phyloP scores from a whole-genome alignment of 1,140 invertebrate species.

The Heliothis subflexa region DNA sequence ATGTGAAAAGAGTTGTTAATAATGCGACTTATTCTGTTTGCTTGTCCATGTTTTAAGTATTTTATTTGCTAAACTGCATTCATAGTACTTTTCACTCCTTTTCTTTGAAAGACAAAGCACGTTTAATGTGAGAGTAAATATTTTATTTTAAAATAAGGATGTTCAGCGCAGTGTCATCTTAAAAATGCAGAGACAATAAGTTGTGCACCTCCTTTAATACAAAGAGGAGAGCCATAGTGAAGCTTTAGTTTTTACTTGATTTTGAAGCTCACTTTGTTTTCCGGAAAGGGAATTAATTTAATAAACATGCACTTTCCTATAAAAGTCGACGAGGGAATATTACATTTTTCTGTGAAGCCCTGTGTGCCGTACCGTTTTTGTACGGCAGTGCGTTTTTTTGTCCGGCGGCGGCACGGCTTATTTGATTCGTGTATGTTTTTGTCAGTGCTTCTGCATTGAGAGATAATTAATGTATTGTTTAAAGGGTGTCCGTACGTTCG shows the following conservation, averaged over 20 bases:
- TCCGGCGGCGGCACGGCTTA: not conserved
- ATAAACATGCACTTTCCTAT: not conserved
- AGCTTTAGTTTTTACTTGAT: too few species aligned
- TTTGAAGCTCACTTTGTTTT: not conserved
- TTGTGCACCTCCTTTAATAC: too few species aligned
- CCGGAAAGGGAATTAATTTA: slow-evolving; percentile 2
- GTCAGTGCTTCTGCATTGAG: not conserved
- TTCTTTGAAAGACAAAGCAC: too few species aligned
- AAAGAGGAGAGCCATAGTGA: too few species aligned
- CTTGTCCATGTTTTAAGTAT: not conserved
- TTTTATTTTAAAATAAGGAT: too few species aligned
- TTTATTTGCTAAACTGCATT: too few species aligned
- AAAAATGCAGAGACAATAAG: too few species aligned
- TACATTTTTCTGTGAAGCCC: not conserved
- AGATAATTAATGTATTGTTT: not conserved
- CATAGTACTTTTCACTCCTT: too few species aligned
- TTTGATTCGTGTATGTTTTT: not conserved
- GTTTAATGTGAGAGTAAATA: too few species aligned
- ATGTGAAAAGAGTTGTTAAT: not conserved
- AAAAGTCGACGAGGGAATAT: not conserved
- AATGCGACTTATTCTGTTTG: not conserved
- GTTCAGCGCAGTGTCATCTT: too few species aligned
- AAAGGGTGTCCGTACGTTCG: not conserved
- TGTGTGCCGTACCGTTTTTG: not conserved
- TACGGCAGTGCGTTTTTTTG: not conserved